phyloP scores from a whole-genome alignment of 2,888 invertebrate genomes.

The Drosophila birchii region DNA sequence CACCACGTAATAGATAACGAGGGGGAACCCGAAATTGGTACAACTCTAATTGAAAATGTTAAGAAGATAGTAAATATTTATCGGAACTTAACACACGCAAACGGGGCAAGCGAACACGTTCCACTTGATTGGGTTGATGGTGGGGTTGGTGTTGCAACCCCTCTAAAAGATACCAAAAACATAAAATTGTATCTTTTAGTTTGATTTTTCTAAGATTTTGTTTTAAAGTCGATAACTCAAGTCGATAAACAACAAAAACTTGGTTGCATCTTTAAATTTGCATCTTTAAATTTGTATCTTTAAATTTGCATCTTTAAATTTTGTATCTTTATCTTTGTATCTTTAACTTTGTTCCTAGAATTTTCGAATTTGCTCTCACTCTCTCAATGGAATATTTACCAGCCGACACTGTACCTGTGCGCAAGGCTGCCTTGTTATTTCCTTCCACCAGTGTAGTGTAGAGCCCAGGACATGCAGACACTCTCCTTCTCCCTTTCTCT shows the following conservation, averaged over 20 bases:
- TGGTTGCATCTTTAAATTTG: not conserved
- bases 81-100: slow-evolving; percentile 64
- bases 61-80: slow-evolving; percentile 75
- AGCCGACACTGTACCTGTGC: slow-evolving; percentile 37
- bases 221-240: not conserved
- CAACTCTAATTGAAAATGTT: slow-evolving; percentile 78
- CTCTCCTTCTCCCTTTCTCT: slow-evolving; percentile 28
- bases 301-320: too few relatives aligned
- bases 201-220: not conserved
- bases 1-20: slow-evolving; percentile 53
- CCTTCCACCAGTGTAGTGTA: slow-evolving; percentile 15
- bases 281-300: too few relatives aligned
- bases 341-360: not conserved
- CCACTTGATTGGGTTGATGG: slow-evolving; percentile 65
- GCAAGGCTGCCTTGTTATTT: slow-evolving; percentile 30
- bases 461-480: slow-evolving; percentile 30
- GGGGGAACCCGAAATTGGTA: slow-evolving; percentile 61
- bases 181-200: slow-evolving; percentile 8
- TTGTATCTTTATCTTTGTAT: not conserved
- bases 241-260: not conserved
- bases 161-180: slow-evolving; percentile 7
- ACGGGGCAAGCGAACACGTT: slow-evolving; percentile 64
- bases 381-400: not conserved
- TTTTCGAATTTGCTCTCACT: not conserved
- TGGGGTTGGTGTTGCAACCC: slow-evolving; percentile 13